Percentiles rank a stretch among this genome's conserved stretches.
Conservation (phyloP, 2,888 invertebrate genomes). For the Tuberolachnus salignus region DNA sequence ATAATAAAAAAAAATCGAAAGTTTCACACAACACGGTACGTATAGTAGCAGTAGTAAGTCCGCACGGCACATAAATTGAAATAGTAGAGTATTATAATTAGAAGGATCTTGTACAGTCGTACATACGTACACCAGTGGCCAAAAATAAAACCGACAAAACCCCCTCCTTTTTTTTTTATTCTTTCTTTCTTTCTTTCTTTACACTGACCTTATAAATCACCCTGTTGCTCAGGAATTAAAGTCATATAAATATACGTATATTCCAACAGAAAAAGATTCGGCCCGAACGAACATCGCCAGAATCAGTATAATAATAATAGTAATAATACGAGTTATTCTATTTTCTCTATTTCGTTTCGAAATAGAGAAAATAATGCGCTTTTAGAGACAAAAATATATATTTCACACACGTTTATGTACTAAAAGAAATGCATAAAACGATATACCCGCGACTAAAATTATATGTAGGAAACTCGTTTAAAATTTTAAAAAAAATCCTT, state of each 20-base stretch:
- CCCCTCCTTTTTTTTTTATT: not conserved
- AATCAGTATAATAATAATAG: slow-evolving; percentile 15
- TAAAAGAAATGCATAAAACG: too few relatives aligned
- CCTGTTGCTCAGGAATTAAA: slow-evolving; percentile 23
- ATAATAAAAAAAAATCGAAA: slow-evolving; percentile 25
- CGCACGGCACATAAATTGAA: slow-evolving; percentile 14
- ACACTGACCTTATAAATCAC: slow-evolving; percentile 39
- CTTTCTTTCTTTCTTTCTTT: too few relatives aligned
- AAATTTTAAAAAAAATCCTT: too few relatives aligned
- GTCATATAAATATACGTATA: slow-evolving; percentile 31
- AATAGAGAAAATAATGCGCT: too few relatives aligned
- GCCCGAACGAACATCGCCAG: slow-evolving; percentile 6
- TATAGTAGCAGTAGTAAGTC: slow-evolving; percentile 1
- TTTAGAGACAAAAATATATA: too few relatives aligned
- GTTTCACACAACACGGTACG: not conserved
- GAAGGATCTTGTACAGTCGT: not conserved
- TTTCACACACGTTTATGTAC: too few relatives aligned
- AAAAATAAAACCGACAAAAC: slow-evolving; percentile 36
- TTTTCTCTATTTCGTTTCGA: too few relatives aligned
- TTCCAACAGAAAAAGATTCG: slow-evolving; percentile 2
- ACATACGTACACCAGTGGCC: slow-evolving; percentile 17
- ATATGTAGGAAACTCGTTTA: too few relatives aligned
- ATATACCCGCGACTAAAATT: too few relatives aligned
- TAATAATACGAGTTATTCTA: not conserved
- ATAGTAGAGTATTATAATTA: slow-evolving; percentile 31